Percentiles rank a stretch among this genome's conserved stretches.
phyloP scores from a whole-genome alignment of 2,797 vertebrate species.

The Cercopithecus mitis region DNA sequence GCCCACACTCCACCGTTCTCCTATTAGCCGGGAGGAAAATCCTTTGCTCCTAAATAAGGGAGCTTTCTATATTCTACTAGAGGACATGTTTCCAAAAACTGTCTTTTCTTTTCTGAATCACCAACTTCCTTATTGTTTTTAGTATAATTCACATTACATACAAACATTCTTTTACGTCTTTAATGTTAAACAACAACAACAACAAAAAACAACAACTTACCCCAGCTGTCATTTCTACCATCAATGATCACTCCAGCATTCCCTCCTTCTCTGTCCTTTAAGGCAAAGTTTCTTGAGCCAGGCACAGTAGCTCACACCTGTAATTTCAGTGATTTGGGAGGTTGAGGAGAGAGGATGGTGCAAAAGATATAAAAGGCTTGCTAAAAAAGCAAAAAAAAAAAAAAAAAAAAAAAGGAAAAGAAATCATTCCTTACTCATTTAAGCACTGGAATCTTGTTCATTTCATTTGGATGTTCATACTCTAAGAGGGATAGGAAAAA shows the following conservation, averaged over 20 bases:
- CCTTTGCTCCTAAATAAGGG: background rate
- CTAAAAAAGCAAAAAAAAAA: background rate
- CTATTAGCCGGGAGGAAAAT: background rate
- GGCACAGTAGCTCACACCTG: background rate
- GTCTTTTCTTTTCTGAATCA: background rate
- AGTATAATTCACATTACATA: background rate
- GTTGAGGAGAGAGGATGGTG: background rate
- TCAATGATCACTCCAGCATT: background rate
- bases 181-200: background rate
- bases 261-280: background rate
- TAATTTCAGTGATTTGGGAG: background rate
- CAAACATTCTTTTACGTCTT: background rate
- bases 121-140: background rate
- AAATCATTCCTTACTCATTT: background rate
- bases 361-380: background rate
- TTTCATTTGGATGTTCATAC: background rate
- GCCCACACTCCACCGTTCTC: too few relatives aligned
- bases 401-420: background rate
- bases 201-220: background rate
- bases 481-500: background rate
- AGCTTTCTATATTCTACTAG: background rate
- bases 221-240: background rate
- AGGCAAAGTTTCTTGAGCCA: background rate
- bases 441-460: background rate
- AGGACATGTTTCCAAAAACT: background rate